Evolutionary conservation across 2,797 vertebrate species (phyloP).

Genomic region (Benthosema pterotum): DNA sequence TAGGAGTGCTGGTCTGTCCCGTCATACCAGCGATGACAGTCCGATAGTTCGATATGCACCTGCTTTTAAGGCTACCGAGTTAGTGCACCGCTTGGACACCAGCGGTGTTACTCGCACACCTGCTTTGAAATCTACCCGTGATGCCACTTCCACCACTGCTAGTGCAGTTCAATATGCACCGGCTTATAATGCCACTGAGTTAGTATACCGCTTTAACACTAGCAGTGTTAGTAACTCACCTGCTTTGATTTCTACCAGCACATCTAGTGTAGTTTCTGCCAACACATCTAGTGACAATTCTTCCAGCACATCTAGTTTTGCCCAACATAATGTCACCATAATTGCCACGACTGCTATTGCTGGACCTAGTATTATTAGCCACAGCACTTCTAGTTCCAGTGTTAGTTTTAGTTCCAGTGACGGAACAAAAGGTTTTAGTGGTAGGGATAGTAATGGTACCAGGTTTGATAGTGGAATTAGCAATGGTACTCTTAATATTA

Average conservation of each 20-base stretch:
- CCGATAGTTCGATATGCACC: background rate
- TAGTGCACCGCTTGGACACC: no score
- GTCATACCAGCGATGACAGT: background rate
- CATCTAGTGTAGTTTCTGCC: background rate
- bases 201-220: background rate
- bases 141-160: background rate
- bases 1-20: background rate
- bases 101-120: no score
- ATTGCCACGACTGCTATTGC: background rate
- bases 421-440: background rate
- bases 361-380: background rate
- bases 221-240: background rate
- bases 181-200: no score
- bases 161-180: background rate
- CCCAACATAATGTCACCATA: slow-evolving; percentile 2
- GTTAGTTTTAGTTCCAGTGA: background rate
- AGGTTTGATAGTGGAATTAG: background rate
- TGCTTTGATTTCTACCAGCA: no score
- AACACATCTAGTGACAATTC: background rate
- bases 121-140: no score
- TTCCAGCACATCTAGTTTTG: background rate
- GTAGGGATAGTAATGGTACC: background rate
- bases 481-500: background rate
- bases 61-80: no score
- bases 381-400: background rate